These are phyloP conservation scores for Carcinoscorpius rotundicauda DNA, from an alignment of 1,140 invertebrate species.

Conservation along the genomic window DNA sequence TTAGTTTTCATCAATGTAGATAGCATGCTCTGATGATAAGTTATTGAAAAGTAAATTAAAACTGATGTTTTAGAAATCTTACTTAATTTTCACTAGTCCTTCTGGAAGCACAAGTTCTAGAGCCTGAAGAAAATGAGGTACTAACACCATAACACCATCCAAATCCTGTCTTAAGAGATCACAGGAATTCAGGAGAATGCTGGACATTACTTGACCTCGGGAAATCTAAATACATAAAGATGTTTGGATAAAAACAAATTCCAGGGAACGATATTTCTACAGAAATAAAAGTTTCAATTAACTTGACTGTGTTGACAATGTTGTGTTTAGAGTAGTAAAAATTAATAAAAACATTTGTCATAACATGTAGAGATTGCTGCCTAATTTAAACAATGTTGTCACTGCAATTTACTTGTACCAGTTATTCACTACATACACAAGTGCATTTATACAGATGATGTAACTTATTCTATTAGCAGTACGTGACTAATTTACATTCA, in stretches of 20 bases:
- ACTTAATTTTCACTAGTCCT: slow-evolving; percentile 8
- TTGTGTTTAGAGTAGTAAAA: slow-evolving; percentile 7
- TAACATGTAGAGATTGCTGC: too few relatives aligned
- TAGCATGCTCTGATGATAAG: too few relatives aligned
- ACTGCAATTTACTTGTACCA: too few relatives aligned
- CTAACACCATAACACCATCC: slow-evolving; percentile 78
- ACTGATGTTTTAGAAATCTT: not conserved
- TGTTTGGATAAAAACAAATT: slow-evolving; percentile 7
- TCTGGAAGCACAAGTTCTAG: slow-evolving; percentile 56
- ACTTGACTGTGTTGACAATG: not conserved
- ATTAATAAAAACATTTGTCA: slow-evolving; percentile 2
- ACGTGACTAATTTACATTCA: too few relatives aligned
- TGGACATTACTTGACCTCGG: slow-evolving; percentile 48
- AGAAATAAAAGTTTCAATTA: too few relatives aligned
- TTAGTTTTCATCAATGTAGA: too few relatives aligned
- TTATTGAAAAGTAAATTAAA: not conserved
- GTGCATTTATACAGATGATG: too few relatives aligned
- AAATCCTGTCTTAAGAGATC: slow-evolving; percentile 79
- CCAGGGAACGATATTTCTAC: slow-evolving; percentile 7
- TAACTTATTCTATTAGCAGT: too few relatives aligned
- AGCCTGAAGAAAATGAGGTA: slow-evolving; percentile 77
- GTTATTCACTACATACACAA: too few relatives aligned
- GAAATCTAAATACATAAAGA: slow-evolving; percentile 25
- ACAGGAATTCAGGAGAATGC: slow-evolving; percentile 63
- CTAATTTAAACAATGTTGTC: too few relatives aligned